Conservation (phyloP, 2,888 invertebrate species). For the Ormyrus thymus region DNA sequence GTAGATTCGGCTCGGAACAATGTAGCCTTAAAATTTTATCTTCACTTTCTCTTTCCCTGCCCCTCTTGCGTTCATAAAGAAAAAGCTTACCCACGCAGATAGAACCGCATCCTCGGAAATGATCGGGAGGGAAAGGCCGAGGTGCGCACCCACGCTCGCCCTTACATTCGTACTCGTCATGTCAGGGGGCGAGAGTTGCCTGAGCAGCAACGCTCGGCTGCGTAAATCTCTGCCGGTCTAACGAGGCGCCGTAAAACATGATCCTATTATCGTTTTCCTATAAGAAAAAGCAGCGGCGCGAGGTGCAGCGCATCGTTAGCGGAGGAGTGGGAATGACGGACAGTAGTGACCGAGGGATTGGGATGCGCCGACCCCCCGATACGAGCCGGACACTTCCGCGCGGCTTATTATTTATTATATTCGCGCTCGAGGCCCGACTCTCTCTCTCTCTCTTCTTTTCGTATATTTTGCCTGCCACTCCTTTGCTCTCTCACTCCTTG, state of each 20-base stretch:
- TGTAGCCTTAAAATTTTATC: conserved; percentile 47
- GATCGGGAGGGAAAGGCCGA: conserved; percentile 7
- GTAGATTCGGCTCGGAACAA: conserved; percentile 51
- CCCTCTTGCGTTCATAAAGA: conserved; percentile 9
- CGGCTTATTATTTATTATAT: conserved; percentile 52
- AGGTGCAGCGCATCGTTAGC: conserved; percentile 43
- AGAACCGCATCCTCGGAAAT: conserved; percentile 7
- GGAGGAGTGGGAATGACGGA: conserved; percentile 34
- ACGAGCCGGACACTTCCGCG: conserved; percentile 43
- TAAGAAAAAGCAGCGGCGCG: conserved; percentile 59
- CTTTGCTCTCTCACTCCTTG: conserved; percentile 29
- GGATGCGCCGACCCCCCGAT: not conserved
- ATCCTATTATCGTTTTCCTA: conserved; percentile 71
- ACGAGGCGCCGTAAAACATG: conserved; percentile 74
- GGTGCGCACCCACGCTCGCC: conserved; percentile 29
- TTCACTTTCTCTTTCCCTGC: not conserved
- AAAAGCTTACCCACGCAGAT: conserved; percentile 47
- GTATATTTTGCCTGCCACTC: conserved; percentile 45
- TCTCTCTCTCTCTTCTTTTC: conserved; percentile 16
- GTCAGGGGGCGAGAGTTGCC: conserved; percentile 7
- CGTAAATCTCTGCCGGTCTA: conserved; percentile 71
- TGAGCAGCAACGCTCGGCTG: conserved; percentile 16
- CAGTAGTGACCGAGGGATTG: conserved; percentile 32
- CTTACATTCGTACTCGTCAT: conserved; percentile 43
- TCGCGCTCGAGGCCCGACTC: conserved; percentile 30